These are phyloP conservation scores for Microcebus tavaratra DNA, from an alignment of 2,113 vertebrate genomes.

Conservation along the genomic window DNA sequence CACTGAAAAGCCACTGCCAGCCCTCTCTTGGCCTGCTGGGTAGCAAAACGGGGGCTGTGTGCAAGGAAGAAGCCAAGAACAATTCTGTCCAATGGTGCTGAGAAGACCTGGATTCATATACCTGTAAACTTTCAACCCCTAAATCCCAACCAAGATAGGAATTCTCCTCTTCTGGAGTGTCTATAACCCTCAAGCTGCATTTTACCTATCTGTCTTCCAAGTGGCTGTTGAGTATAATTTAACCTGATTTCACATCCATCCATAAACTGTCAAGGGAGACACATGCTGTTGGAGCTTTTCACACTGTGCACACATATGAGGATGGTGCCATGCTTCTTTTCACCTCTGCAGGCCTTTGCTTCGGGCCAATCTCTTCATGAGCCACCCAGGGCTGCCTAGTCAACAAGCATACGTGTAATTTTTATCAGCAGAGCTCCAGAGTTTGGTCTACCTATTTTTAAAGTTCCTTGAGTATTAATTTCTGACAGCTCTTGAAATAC, in stretches of 20 bases:
- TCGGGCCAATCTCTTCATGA: not conserved
- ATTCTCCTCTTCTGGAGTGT: not conserved
- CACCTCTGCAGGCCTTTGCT: not conserved
- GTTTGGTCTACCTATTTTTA: slow-evolving; percentile 2
- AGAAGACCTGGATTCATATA: not conserved
- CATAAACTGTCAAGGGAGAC: not conserved
- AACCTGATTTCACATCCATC: not conserved
- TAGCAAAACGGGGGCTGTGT: not conserved
- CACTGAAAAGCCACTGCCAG: not conserved
- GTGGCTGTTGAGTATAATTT: not conserved
- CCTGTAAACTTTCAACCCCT: not conserved
- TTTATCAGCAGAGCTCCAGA: slow-evolving; percentile 28
- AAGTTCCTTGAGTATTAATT: not conserved
- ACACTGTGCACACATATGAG: not conserved
- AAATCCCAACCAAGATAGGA: not conserved
- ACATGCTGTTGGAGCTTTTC: not conserved
- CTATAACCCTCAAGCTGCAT: not conserved
- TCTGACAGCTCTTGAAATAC: not conserved
- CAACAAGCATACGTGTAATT: not conserved
- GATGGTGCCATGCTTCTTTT: not conserved
- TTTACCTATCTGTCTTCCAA: not conserved
- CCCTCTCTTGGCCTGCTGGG: not conserved
- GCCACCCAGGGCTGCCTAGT: not conserved
- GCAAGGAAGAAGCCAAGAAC: not conserved
- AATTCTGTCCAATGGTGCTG: not conserved